Evolutionary conservation across 35 echinoderm and acorn worm genomes (phyloP).

Genomic region (Ophioderma brevispina): DNA sequence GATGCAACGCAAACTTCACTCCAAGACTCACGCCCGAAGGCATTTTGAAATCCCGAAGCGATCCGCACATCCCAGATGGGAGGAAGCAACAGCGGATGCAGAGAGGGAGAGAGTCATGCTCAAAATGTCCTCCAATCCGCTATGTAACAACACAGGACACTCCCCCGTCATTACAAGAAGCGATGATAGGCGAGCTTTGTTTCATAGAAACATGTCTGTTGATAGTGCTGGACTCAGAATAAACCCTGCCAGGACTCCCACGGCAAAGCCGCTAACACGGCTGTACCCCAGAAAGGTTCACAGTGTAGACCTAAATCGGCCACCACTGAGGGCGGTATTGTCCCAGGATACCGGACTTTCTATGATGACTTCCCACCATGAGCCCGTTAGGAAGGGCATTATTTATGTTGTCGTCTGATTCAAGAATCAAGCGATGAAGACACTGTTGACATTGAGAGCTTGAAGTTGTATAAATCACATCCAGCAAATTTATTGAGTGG

Average conservation of each 20-base stretch:
- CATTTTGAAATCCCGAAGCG: not conserved
- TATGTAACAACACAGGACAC: not conserved
- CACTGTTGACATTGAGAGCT: constrained; percentile 53
- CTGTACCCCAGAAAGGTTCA: not conserved
- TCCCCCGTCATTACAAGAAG: constrained; percentile 76
- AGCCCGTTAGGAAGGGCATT: constrained; percentile 38
- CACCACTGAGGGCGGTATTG: not conserved
- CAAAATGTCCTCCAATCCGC: constrained; percentile 9
- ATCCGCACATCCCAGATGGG: not conserved
- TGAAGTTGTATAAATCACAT: constrained; percentile 31
- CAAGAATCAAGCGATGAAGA: constrained; percentile 70
- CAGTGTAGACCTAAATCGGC: not conserved
- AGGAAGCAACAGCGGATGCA: not conserved
- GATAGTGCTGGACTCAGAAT: not conserved
- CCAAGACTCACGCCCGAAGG: not conserved
- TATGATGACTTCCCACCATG: not conserved
- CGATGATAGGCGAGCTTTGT: constrained; percentile 59
- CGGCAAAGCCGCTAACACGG: constrained; percentile 7
- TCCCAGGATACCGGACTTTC: not conserved
- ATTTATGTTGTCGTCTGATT: constrained; percentile 59
- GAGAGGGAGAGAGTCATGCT: not conserved
- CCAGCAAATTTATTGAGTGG: constrained; percentile 1
- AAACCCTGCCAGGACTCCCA: not conserved
- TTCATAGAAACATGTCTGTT: constrained; percentile 25
- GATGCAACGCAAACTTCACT: constrained; percentile 55